A percentile compares a stretch with the other conserved stretches of the same genome.
phyloP scores from a whole-genome alignment of 2,888 invertebrate genomes.

The Nomada hirtipes region DNA sequence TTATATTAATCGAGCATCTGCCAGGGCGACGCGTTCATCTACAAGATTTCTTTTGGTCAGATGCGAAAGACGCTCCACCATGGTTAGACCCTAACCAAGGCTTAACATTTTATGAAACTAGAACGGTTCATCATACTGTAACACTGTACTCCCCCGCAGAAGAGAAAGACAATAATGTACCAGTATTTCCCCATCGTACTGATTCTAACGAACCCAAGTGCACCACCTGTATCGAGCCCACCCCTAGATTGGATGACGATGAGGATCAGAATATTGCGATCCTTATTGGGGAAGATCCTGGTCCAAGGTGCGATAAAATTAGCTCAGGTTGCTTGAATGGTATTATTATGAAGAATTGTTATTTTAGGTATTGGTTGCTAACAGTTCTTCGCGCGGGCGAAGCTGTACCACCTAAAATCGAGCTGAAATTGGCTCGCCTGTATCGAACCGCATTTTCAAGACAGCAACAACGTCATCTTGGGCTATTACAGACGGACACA shows the following conservation, averaged over 20 bases:
- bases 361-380: constrained; percentile 90
- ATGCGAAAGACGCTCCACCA: constrained; percentile 92
- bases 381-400: constrained; percentile 89
- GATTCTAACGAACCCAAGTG: constrained; percentile 73
- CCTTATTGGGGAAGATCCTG: constrained; percentile 81
- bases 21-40: constrained; percentile 85
- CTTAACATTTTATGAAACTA: constrained; percentile 80
- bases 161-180: constrained; percentile 32
- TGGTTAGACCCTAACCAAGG: constrained; percentile 85
- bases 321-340: too few relatives aligned
- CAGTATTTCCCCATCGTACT: constrained; percentile 24
- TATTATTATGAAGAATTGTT: neutral
- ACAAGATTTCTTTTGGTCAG: constrained; percentile 96
- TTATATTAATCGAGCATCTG: constrained; percentile 81
- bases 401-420: constrained; percentile 87
- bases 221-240: constrained; percentile 79
- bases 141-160: constrained; percentile 78
- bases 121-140: constrained; percentile 79
- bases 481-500: constrained; percentile 86
- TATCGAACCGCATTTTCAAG: constrained; percentile 93
- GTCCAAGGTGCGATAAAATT: constrained; percentile 75
- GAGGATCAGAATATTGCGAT: constrained; percentile 80
- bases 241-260: constrained; percentile 76
- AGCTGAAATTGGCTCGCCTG: constrained; percentile 90
- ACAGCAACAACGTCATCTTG: constrained; percentile 93